phyloP scores from a whole-genome alignment of 2,888 invertebrate genomes.

The Nomada flava region DNA sequence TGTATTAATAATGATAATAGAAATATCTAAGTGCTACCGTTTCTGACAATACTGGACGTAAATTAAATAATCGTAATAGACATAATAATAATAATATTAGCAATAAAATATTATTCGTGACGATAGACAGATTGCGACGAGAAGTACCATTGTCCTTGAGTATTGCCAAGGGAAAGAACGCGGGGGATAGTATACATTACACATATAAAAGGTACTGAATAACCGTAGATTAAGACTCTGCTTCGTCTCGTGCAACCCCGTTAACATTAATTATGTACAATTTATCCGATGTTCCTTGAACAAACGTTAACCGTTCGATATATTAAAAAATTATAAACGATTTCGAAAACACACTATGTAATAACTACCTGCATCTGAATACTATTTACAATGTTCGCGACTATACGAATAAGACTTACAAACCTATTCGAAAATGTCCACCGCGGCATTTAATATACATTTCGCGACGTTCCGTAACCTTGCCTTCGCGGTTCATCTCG shows the following conservation, averaged over 20 bases:
- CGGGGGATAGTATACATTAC: constrained; percentile 51
- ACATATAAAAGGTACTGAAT: constrained; percentile 54
- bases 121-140: constrained; percentile 58
- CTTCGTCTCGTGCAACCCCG: constrained; percentile 59
- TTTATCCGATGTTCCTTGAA: constrained; percentile 22
- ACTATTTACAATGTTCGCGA: constrained; percentile 50
- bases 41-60: constrained; percentile 79
- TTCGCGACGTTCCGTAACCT: constrained; percentile 8
- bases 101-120: constrained; percentile 54
- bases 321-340: constrained; percentile 6
- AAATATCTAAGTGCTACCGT: constrained; percentile 59
- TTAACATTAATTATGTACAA: constrained; percentile 68
- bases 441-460: constrained; percentile 23
- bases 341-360: constrained; percentile 13
- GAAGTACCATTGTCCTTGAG: constrained; percentile 59
- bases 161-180: constrained; percentile 56
- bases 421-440: not conserved
- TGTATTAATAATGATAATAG: constrained; percentile 54
- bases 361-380: constrained; percentile 27
- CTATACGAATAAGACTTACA: constrained; percentile 8
- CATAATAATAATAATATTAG: constrained; percentile 60
- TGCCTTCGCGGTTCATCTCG: too few species aligned
- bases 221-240: constrained; percentile 52
- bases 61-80: constrained; percentile 76
- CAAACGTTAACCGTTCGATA: not conserved